These are phyloP conservation scores for Thalassophryne amazonica DNA, from an alignment of 2,797 vertebrate species.

Conservation along the genomic window DNA sequence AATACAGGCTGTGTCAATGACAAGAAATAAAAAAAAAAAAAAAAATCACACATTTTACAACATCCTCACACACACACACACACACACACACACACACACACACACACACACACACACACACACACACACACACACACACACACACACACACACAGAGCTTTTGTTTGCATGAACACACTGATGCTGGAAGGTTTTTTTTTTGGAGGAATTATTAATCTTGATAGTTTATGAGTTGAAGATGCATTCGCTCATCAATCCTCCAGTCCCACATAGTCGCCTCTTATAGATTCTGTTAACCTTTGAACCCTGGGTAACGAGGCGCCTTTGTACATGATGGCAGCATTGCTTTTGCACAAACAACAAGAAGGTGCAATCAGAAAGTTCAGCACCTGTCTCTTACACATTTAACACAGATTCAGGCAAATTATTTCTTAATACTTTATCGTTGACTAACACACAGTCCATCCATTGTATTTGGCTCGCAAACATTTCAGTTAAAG, in stretches of 20 bases:
- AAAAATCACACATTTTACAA: neutral
- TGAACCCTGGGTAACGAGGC: conserved; percentile 44
- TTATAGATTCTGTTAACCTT: conserved; percentile 53
- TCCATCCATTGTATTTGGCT: too few relatives aligned
- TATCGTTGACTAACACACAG: too few relatives aligned
- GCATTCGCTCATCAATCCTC: conserved; percentile 27
- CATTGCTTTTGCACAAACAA: conserved; percentile 7
- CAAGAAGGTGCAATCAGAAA: too few relatives aligned
- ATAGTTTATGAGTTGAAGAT: conserved; percentile 14
- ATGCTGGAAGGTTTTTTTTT: conserved; percentile 8
- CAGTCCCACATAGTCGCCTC: conserved; percentile 18
- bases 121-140: neutral
- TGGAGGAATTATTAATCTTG: conserved; percentile 27
- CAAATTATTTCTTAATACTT: too few relatives aligned
- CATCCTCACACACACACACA: conserved; percentile 6
- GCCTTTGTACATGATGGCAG: conserved; percentile 37
- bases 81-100: neutral
- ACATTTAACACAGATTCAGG: too few relatives aligned
- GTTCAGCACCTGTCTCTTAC: too few relatives aligned
- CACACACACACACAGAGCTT: neutral
- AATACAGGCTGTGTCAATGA: conserved; percentile 34
- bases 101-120: neutral
- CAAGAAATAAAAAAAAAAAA: conserved; percentile 20
- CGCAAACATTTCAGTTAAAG: too few relatives aligned
- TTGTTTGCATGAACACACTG: conserved; percentile 3